Conservation (phyloP, 2,888 invertebrate species). For the Eupithecia centaureata region DNA sequence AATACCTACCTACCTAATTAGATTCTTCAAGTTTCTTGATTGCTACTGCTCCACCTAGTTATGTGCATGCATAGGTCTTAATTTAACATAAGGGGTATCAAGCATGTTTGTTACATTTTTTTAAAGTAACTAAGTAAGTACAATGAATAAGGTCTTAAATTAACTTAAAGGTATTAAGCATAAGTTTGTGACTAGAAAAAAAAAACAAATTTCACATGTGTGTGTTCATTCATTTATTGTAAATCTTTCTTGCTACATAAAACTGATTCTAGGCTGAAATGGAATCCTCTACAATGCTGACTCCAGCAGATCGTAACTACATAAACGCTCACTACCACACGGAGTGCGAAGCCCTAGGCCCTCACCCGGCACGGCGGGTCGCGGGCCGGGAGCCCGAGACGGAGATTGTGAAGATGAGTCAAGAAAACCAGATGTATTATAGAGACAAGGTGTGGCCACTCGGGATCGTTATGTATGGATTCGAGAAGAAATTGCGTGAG, state of each 20-base stretch:
- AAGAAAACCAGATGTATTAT: constrained; percentile 54
- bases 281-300: constrained; percentile 48
- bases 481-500: constrained; percentile 53
- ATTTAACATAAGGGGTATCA: too few species aligned
- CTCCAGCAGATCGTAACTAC: constrained; percentile 59
- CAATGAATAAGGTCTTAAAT: too few species aligned
- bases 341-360: constrained; percentile 51
- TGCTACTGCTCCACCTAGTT: too few species aligned
- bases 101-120: too few species aligned
- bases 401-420: constrained; percentile 31
- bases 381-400: not conserved
- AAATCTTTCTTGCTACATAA: too few species aligned
- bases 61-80: too few species aligned
- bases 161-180: too few species aligned
- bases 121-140: too few species aligned
- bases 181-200: too few species aligned
- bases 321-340: constrained; percentile 64
- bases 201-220: too few species aligned
- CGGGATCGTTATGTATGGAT: constrained; percentile 63
- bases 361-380: not conserved
- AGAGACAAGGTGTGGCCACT: constrained; percentile 64
- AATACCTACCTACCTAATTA: constrained; percentile 5
- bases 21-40: too few species aligned
- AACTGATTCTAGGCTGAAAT: constrained; percentile 7
- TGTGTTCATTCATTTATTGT: too few species aligned